phyloP scores from a whole-genome alignment of 2,888 invertebrate species.

The Steinernema carpocapsae region DNA sequence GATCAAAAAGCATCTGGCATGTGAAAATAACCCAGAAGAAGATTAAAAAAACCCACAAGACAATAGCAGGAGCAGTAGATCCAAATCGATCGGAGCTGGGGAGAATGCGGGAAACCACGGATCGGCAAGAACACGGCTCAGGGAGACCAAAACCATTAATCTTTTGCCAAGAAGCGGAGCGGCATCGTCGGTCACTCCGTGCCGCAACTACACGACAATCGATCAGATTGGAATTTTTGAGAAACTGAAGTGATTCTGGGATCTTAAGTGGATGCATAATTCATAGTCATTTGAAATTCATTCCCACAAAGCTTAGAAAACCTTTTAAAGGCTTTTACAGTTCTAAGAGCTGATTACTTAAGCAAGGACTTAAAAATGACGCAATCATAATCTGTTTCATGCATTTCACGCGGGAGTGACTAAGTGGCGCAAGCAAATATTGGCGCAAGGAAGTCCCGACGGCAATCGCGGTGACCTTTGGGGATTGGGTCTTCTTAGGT shows the following conservation, averaged over 20 bases:
- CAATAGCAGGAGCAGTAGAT: too few relatives aligned
- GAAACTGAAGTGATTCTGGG: neutral
- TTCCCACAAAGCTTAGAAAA: neutral
- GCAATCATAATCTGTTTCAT: neutral
- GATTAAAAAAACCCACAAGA: too few relatives aligned
- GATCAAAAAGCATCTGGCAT: too few relatives aligned
- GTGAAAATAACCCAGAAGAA: too few relatives aligned
- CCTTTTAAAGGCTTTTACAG: neutral
- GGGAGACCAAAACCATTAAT: conserved; percentile 26
- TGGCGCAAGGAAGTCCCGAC: conserved; percentile 25
- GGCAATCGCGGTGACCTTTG: conserved; percentile 28
- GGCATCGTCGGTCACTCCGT: conserved; percentile 17
- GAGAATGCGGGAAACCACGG: conserved; percentile 32
- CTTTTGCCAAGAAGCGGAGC: neutral
- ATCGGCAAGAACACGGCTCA: conserved; percentile 3
- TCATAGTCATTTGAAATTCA: too few relatives aligned
- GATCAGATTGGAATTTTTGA: conserved; percentile 17
- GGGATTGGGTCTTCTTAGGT: conserved; percentile 25
- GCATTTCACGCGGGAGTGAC: conserved; percentile 28
- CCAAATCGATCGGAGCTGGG: too few relatives aligned
- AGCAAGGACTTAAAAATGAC: too few relatives aligned
- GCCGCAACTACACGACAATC: conserved; percentile 31
- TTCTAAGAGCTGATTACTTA: too few relatives aligned
- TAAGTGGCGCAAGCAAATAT: conserved; percentile 35
- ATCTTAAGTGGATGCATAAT: neutral